A percentile compares a stretch with the other conserved stretches of the same genome.
phyloP scores from a whole-genome alignment of 1,140 invertebrate species.

The Drosophila nebulosa region DNA sequence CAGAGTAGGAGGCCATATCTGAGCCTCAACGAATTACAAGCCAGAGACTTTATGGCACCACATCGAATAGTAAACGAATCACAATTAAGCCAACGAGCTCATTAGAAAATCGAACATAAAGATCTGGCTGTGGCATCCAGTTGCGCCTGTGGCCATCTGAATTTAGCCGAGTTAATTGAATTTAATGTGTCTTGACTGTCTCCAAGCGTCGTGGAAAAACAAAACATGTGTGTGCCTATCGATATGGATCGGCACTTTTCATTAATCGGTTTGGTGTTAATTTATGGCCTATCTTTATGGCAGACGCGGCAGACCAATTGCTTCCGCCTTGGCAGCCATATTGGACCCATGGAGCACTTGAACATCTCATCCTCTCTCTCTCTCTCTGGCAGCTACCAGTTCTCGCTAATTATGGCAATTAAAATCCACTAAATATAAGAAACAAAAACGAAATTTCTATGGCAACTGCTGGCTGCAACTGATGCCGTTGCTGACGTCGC shows the following conservation, averaged over 20 bases:
- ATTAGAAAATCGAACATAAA: slow-evolving; percentile 33
- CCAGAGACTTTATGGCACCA: slow-evolving; percentile 31
- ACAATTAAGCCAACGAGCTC: slow-evolving; percentile 34
- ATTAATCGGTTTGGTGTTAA: slow-evolving; percentile 77
- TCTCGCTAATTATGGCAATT: slow-evolving; percentile 74
- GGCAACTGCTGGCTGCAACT: neutral
- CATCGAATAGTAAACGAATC: slow-evolving; percentile 23
- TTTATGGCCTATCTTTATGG: slow-evolving; percentile 67
- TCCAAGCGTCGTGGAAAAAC: slow-evolving; percentile 6
- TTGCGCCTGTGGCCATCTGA: slow-evolving; percentile 28
- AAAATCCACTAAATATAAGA: slow-evolving; percentile 71
- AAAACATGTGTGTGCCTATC: slow-evolving; percentile 54
- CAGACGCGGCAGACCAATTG: slow-evolving; percentile 29
- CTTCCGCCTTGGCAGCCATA: slow-evolving; percentile 66
- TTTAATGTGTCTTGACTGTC: slow-evolving; percentile 60
- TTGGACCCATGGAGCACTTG: slow-evolving; percentile 64
- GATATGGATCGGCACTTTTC: slow-evolving; percentile 72
- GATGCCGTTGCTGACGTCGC: slow-evolving; percentile 30
- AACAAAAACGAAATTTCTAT: slow-evolving; percentile 42
- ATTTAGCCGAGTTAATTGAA: slow-evolving; percentile 56
- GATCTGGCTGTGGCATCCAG: no score
- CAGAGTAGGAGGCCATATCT: slow-evolving; percentile 9
- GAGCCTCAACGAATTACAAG: slow-evolving; percentile 47
- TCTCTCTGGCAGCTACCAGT: slow-evolving; percentile 22
- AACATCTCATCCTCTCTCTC: slow-evolving; percentile 40